These are phyloP conservation scores for Callocephalon fimbriatum DNA, from an alignment of 2,113 vertebrate genomes.

Conservation along the genomic window DNA sequence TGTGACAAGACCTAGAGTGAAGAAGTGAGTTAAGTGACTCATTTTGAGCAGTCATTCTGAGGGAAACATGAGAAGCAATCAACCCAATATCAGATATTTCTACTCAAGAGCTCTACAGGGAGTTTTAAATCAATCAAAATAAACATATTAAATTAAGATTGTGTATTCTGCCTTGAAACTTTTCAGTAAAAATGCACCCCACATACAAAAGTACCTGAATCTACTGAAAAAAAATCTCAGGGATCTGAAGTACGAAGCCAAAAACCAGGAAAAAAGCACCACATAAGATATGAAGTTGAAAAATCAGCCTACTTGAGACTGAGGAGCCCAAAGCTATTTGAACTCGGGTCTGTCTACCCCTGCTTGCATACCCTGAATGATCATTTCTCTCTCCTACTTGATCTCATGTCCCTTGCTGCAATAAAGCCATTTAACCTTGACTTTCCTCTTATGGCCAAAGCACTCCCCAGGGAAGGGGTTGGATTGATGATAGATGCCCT, in stretches of 20 bases:
- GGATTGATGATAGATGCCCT: rapidly evolving
- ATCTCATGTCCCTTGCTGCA: background rate
- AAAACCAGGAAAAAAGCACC: background rate
- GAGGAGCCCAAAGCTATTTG: background rate
- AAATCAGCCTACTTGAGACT: background rate
- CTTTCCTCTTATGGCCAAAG: background rate
- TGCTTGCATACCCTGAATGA: background rate
- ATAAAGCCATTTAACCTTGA: background rate
- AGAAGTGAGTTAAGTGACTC: background rate
- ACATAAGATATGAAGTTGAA: background rate
- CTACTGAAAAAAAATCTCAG: background rate
- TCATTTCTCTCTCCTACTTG: background rate
- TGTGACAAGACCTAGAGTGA: background rate
- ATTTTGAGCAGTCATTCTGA: background rate
- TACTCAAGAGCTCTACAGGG: background rate
- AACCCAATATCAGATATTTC: background rate
- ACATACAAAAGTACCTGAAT: background rate
- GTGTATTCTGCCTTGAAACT: background rate
- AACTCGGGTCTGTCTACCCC: background rate
- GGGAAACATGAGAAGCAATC: background rate
- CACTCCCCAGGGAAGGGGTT: background rate
- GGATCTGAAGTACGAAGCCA: background rate
- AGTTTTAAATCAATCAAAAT: background rate
- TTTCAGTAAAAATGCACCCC: background rate
- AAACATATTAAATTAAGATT: background rate